Percentiles rank a stretch among this genome's conserved stretches.
phyloP scores from a whole-genome alignment of 2,888 invertebrate genomes.

The Rapana venosa region DNA sequence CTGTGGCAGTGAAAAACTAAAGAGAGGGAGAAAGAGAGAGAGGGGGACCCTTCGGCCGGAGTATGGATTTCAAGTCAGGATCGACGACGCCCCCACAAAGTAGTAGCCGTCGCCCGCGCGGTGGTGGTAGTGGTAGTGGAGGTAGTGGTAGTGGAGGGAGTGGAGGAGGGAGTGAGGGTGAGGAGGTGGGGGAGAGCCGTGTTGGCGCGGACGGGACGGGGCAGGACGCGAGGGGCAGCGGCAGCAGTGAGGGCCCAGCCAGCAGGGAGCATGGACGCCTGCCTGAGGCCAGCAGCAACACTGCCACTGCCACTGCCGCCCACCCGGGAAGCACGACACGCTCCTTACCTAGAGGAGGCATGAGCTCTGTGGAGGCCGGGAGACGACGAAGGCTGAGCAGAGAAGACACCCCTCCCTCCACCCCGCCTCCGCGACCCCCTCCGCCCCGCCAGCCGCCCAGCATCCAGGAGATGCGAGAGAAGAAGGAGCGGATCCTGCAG shows the following conservation, averaged over 20 bases:
- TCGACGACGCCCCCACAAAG: neutral
- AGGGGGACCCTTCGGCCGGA: neutral
- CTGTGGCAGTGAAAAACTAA: too few relatives aligned
- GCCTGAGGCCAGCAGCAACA: conserved; percentile 62
- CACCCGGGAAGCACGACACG: conserved; percentile 11
- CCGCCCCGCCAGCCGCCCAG: conserved; percentile 41
- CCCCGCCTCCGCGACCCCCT: conserved; percentile 39
- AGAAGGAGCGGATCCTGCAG: conserved; percentile 46
- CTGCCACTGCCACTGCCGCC: conserved; percentile 55
- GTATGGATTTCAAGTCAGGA: conserved; percentile 22
- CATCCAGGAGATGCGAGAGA: conserved; percentile 40
- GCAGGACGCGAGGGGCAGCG: neutral
- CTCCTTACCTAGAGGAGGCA: conserved; percentile 49
- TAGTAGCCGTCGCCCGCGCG: neutral
- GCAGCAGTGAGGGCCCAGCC: conserved; percentile 62
- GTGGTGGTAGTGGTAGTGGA: neutral
- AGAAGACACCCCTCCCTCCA: conserved; percentile 32
- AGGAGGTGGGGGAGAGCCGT: neutral
- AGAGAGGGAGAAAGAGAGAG: too few relatives aligned
- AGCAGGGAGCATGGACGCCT: conserved; percentile 72
- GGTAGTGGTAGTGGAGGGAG: neutral
- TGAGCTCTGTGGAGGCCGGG: conserved; percentile 15
- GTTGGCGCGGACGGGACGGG: neutral
- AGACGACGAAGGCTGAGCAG: conserved; percentile 10
- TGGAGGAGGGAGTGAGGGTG: neutral